These are phyloP conservation scores for Camponotus pennsylvanicus DNA, from an alignment of 1,140 invertebrate genomes.

Conservation along the genomic window DNA sequence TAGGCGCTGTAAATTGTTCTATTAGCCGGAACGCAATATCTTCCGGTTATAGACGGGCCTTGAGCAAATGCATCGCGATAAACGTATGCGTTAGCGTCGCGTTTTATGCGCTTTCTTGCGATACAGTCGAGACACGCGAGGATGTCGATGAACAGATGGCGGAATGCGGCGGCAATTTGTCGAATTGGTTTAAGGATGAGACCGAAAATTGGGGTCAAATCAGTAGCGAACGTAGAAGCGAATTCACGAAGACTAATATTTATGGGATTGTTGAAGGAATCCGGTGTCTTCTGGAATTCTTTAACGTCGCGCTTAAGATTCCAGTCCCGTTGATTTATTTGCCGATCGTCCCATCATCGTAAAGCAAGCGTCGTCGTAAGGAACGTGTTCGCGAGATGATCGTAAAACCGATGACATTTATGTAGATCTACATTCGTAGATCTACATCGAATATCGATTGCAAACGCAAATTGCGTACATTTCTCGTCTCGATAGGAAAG, in stretches of 20 bases:
- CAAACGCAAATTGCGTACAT: not conserved
- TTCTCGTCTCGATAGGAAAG: not conserved
- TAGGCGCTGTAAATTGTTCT: slow-evolving; percentile 5
- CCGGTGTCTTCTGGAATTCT: slow-evolving; percentile 69
- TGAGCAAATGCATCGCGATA: slow-evolving; percentile 2
- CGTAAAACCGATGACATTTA: slow-evolving; percentile 21
- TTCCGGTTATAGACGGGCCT: not conserved
- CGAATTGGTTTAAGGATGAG: slow-evolving; percentile 49
- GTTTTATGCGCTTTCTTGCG: slow-evolving; percentile 20
- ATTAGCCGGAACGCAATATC: slow-evolving; percentile 7
- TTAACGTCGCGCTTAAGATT: slow-evolving; percentile 72
- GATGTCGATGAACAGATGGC: slow-evolving; percentile 12
- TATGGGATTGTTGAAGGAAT: slow-evolving; percentile 62
- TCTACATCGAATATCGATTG: not conserved
- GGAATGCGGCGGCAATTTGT: slow-evolving; percentile 62
- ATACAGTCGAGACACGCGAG: not conserved
- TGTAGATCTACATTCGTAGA: not conserved
- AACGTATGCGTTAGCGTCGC: not conserved
- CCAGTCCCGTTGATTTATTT: slow-evolving; percentile 68
- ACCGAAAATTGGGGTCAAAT: slow-evolving; percentile 63
- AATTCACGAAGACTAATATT: slow-evolving; percentile 63
- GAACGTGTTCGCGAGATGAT: slow-evolving; percentile 37
- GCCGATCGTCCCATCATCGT: slow-evolving; percentile 47
- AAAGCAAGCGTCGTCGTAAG: slow-evolving; percentile 48
- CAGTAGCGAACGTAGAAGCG: slow-evolving; percentile 30